Conservation (phyloP, 2,797 vertebrate species). For the Zalophus californianus region DNA sequence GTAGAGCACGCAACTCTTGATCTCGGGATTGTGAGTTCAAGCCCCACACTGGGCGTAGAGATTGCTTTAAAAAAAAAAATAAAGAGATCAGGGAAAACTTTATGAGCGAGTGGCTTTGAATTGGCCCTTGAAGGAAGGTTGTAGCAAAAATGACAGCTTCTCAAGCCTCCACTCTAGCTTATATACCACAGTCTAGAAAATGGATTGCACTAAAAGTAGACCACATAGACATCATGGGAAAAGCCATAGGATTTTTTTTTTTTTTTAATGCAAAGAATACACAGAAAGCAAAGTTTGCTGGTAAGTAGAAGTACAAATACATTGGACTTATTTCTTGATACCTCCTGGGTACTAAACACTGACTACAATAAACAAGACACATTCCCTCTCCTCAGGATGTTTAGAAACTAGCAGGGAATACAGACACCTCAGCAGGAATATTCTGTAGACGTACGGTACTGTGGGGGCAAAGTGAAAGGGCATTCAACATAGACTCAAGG, state of each 20-base stretch:
- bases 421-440: neutral
- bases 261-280: neutral
- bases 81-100: neutral
- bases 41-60: neutral
- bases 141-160: neutral
- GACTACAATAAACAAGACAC: neutral
- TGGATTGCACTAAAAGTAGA: neutral
- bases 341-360: neutral
- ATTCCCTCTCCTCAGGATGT: neutral
- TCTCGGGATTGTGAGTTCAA: neutral
- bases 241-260: neutral
- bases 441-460: neutral
- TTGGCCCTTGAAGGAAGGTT: neutral
- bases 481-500: neutral
- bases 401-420: neutral
- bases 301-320: neutral
- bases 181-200: neutral
- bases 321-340: neutral
- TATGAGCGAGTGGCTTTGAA: neutral
- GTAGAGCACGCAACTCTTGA: neutral
- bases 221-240: neutral
- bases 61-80: neutral
- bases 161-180: neutral
- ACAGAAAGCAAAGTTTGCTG: neutral
- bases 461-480: neutral